Base-by-base conservation (phyloP, 2,113 vertebrate genomes). In the Grus americana region DNA sequence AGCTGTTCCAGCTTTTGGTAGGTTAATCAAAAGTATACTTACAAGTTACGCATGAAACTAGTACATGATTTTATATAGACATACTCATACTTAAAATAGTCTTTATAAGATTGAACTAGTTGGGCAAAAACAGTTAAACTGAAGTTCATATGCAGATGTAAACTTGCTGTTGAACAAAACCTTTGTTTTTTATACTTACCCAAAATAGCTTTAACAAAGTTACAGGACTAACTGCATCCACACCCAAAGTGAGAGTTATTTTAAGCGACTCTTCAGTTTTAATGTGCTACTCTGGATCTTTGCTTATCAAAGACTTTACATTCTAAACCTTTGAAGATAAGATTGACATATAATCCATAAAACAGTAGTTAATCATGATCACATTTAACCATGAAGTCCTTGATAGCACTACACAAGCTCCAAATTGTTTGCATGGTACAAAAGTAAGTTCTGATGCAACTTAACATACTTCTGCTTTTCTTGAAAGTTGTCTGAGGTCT, bases 201-300 rank as follows among this genome's bases (percentile, higher is more conserved):
- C 62, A 80, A 95, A 97, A 93, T 76, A 96, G 83, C 71, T 79
- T 86, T 75, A 72, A 52, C 83, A 72, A 80, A 93, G 67, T 63
- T 66, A 46, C 27, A 70, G 36, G 73, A 65, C 62, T 82, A 87
- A 67, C 73, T 74, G 63, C 29, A 71, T 75, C 94, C 86, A 93
- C 91, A 62, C 83, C 86, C 86, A 65, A 90, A 79, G 23, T 0
- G 4, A 5, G 30, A 81, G 87, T 49, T 93, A 96, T 90, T 96
- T 94, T 95, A 76, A 90, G 90, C 63, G 87, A 36, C 81, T 29
- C 22, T 63, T 83, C 57, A 36, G 17, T 73, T 95, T 70, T 46
- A 70, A 32, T 11, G 27, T 46, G 52, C 58, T 68, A 50, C 20
- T 70, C 86, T 82, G 52, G 21, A 49, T 61, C 15, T 74, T 80